Base-by-base conservation (phyloP, 30 jellyfish, hydroid and myxozoan genomes). In the Clytia hemisphaerica region DNA sequence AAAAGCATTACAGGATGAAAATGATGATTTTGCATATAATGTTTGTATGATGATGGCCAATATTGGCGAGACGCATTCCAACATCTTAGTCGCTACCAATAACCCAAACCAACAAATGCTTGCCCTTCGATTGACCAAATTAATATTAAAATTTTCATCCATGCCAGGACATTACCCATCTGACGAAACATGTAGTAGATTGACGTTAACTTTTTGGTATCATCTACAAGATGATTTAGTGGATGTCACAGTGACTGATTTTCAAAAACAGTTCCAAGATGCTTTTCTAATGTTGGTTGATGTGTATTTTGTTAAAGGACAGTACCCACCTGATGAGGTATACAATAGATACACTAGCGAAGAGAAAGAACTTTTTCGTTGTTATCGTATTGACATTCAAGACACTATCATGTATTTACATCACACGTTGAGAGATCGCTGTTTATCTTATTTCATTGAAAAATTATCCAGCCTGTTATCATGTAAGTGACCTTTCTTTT, bases 131-230 rank as follows among this genome's bases (percentile, higher is more conserved):
- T 77, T 76, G 2, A 83, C 76, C 7, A 58, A 45, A 16, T 73
- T 70, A 25, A 76, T 76, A 61, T 47, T 83, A 7, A 64, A 67
- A 10, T 83, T 86, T 58, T 75, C 95, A 4, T 77, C 74, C 9
- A 71, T 76, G 18, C 34, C 44, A 31, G 92, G 95, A n/a, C 45
- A 32, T 16, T 83, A 83, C 48, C 95, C 95, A 1, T 51, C 71
- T 48, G 95, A 83, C 30, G 95, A 83, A 70, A 75, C 92, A 2
- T 75, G 92, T 61, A 83, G 95, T 71, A 87, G 76, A 48, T 71
- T 76, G 45, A 83, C 95, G n/a, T 83, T 83, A 40, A 83, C 55
- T 50, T 83, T 83, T 68, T 83, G 95, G 95, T 83, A 75, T 44
- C 61, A 86, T 1, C 69, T 83, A 31, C 92, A 83, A 58, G 95